Percentiles rank a stretch among this genome's conserved stretches.
Conservation (phyloP, 2,888 invertebrate species). For the Monochamus alternatus region DNA sequence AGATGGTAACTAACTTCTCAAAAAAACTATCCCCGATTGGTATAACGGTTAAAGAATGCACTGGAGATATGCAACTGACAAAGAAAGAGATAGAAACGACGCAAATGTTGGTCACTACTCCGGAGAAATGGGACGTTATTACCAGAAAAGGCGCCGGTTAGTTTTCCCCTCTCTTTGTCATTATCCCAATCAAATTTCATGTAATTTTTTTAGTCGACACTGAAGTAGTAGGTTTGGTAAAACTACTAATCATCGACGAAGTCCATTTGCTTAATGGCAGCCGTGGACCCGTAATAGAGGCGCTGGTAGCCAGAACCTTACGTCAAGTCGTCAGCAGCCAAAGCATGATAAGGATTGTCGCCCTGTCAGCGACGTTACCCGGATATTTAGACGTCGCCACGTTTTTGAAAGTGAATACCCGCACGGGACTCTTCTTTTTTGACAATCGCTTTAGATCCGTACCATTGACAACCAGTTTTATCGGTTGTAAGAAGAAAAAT, state of each 20-base stretch:
- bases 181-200: background rate
- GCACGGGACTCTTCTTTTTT: conserved; percentile 94
- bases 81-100: conserved; percentile 95
- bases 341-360: conserved; percentile 97
- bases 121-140: conserved; percentile 99
- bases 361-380: conserved; percentile 96
- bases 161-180: conserved; percentile 13
- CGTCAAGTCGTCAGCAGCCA: conserved; percentile 93
- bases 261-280: conserved; percentile 98
- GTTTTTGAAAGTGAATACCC: conserved; percentile 94
- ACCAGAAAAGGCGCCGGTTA: conserved; percentile 92
- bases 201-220: conserved; percentile 80
- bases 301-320: conserved; percentile 94
- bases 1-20: conserved; percentile 97
- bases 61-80: conserved; percentile 98
- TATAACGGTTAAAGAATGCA: conserved; percentile 91
- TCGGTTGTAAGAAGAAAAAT: conserved; percentile 71
- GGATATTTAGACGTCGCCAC: conserved; percentile 97
- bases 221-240: conserved; percentile 90
- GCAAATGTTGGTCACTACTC: conserved; percentile 98
- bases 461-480: conserved; percentile 92
- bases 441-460: conserved; percentile 92
- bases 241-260: conserved; percentile 96
- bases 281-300: conserved; percentile 97
- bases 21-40: conserved; percentile 84